Percentiles rank a stretch among this genome's conserved stretches.
Evolutionary conservation across 2,888 invertebrate genomes (phyloP).

Genomic region (Acanthosepion pharaonis): DNA sequence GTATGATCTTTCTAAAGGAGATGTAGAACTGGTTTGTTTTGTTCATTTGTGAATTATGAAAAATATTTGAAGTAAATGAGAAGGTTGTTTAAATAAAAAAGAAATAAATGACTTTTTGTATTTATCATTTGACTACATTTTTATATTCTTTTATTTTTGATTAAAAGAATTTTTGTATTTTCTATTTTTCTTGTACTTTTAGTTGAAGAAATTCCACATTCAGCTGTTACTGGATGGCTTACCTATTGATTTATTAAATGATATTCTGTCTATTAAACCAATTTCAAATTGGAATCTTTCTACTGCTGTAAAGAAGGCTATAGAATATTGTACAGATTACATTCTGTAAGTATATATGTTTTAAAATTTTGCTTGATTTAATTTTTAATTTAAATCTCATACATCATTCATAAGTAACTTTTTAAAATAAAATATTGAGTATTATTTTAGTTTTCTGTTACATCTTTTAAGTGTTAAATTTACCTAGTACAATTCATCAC

Average conservation of each 20-base stretch:
- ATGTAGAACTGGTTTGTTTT: conserved; percentile 56
- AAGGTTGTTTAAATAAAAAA: background rate
- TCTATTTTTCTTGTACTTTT: conserved; percentile 41
- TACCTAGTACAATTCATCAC: no score
- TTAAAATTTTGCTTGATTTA: background rate
- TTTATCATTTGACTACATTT: background rate
- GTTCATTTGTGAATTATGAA: background rate
- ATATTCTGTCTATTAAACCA: conserved; percentile 57
- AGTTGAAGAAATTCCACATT: conserved; percentile 64
- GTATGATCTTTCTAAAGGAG: conserved; percentile 68
- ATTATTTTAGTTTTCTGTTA: background rate
- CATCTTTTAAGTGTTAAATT: no score
- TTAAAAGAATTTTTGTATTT: background rate
- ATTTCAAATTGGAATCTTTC: conserved; percentile 58
- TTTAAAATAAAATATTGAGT: background rate
- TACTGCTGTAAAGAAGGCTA: conserved; percentile 60
- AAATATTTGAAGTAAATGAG: background rate
- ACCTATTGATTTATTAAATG: conserved; percentile 61
- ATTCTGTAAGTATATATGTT: conserved; percentile 57
- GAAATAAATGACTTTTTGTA: background rate
- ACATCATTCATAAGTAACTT: background rate
- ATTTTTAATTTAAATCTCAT: background rate
- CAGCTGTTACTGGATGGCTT: conserved; percentile 66
- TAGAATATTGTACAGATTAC: conserved; percentile 56
- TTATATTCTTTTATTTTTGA: no score